These are phyloP conservation scores for Catharus bicknelli DNA, from an alignment of 2,113 vertebrate genomes.

Conservation along the genomic window DNA sequence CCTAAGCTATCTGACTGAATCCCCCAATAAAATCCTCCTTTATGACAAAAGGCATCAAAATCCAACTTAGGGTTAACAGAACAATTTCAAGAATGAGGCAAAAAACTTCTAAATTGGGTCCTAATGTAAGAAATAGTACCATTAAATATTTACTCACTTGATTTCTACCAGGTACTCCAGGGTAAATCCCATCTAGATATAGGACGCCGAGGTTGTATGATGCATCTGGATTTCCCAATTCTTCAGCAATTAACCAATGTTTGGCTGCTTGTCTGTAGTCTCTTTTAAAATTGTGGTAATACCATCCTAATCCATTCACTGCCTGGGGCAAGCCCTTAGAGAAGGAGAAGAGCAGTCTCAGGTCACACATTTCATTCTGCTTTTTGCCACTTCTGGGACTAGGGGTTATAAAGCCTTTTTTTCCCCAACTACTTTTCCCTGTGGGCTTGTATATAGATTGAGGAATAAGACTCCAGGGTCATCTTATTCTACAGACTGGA, in stretches of 20 bases:
- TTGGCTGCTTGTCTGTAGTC: constrained; percentile 78
- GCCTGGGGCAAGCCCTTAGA: constrained; percentile 87
- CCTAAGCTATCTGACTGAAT: not conserved
- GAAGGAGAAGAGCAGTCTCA: constrained; percentile 5
- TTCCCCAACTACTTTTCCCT: not conserved
- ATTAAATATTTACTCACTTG: constrained; percentile 73
- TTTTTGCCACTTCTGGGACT: not conserved
- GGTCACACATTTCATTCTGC: not conserved
- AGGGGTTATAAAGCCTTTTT: not conserved
- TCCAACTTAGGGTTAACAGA: not conserved
- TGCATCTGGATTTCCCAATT: constrained; percentile 83
- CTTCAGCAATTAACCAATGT: constrained; percentile 86
- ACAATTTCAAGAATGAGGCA: not conserved
- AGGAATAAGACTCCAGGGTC: not conserved
- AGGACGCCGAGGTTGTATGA: constrained; percentile 89
- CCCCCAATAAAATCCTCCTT: not conserved
- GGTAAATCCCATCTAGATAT: constrained; percentile 79
- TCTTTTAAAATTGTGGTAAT: constrained; percentile 83
- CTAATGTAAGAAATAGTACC: not conserved
- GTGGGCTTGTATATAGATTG: not conserved
- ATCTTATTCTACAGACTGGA: not conserved
- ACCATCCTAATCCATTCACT: constrained; percentile 92
- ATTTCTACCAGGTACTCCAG: constrained; percentile 75
- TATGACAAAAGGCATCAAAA: not conserved
- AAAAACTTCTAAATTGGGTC: not conserved